Evolutionary conservation across 2,113 vertebrate genomes (phyloP).

Genomic region (Pluvianellus socialis): DNA sequence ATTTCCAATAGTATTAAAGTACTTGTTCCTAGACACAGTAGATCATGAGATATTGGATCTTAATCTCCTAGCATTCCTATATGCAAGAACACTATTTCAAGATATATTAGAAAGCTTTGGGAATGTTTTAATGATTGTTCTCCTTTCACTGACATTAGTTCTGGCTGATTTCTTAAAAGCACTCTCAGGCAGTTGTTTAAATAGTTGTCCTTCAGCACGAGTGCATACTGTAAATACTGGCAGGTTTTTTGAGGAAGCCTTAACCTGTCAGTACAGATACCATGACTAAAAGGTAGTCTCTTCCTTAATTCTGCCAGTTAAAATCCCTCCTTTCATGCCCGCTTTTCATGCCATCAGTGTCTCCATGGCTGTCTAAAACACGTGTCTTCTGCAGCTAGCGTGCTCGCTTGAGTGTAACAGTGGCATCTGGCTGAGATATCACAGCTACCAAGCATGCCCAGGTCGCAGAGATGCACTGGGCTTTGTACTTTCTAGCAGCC

Average conservation of each 20-base stretch:
- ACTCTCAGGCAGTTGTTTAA: conserved; percentile 26
- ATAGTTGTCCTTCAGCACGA: neutral
- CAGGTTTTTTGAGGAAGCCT: neutral
- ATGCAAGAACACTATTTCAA: neutral
- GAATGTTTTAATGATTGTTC: conserved; percentile 25
- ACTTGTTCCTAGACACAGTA: conserved; percentile 32
- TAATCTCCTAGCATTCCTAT: conserved; percentile 39
- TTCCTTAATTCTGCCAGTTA: neutral
- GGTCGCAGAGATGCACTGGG: neutral
- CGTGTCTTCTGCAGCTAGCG: neutral
- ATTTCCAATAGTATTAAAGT: conserved; percentile 48
- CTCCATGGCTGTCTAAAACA: neutral
- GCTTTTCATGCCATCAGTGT: neutral
- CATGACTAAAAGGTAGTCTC: neutral
- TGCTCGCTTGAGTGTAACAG: neutral
- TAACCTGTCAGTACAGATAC: neutral
- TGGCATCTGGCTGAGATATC: neutral
- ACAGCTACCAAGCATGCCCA: neutral
- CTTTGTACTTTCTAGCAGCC: neutral
- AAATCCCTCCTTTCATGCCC: neutral
- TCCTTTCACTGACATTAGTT: neutral
- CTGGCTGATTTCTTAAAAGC: conserved; percentile 31
- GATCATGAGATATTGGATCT: conserved; percentile 46
- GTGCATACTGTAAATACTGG: neutral
- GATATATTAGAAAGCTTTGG: neutral